These are phyloP conservation scores for Colletes latitarsis DNA, from an alignment of 1,140 invertebrate genomes.

Conservation along the genomic window DNA sequence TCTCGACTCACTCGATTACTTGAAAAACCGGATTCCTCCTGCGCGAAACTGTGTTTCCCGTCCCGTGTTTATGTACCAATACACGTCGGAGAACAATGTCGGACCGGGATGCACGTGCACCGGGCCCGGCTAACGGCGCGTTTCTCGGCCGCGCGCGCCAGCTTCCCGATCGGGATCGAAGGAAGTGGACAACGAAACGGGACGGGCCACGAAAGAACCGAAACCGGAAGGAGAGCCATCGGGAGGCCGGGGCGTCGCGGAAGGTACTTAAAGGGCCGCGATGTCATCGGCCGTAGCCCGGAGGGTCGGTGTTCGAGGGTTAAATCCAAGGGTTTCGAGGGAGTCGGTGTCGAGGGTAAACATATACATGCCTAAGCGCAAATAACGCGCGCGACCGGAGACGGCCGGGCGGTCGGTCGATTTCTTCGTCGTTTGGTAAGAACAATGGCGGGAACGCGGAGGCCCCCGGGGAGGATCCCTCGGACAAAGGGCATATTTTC, in stretches of 20 bases:
- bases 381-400: conserved; percentile 29
- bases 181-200: too few relatives aligned
- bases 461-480: conserved; percentile 22
- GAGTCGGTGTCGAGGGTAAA: conserved; percentile 64
- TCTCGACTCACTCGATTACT: conserved; percentile 75
- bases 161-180: conserved; percentile 8
- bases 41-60: conserved; percentile 78
- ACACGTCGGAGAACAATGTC: conserved; percentile 61
- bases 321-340: conserved; percentile 62
- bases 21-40: conserved; percentile 81
- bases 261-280: conserved; percentile 46
- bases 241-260: neutral
- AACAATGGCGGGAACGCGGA: conserved; percentile 49
- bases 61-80: conserved; percentile 74
- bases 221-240: neutral
- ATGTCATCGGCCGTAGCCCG: conserved; percentile 49
- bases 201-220: neutral
- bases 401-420: conserved; percentile 13
- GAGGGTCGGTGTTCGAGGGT: conserved; percentile 65
- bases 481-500: conserved; percentile 72
- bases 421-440: conserved; percentile 67
- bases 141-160: conserved; percentile 15
- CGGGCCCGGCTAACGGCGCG: conserved; percentile 21
- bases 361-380: conserved; percentile 52
- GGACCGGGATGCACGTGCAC: conserved; percentile 47